These are phyloP conservation scores for Neria commutata DNA, from an alignment of 2,888 invertebrate genomes.

Conservation along the genomic window DNA sequence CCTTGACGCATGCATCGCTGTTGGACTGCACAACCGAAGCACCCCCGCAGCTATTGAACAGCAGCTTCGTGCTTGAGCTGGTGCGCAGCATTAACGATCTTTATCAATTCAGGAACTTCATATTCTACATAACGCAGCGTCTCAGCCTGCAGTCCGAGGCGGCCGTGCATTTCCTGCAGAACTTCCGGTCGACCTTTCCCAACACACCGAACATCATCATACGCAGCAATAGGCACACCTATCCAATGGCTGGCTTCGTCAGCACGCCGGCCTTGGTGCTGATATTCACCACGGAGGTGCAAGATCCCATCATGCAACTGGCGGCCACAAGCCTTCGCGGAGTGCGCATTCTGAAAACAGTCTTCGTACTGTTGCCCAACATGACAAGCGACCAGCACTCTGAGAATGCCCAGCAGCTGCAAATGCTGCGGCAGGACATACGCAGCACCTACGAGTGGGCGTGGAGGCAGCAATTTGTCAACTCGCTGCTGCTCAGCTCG, in stretches of 20 bases:
- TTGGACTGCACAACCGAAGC: slow-evolving; percentile 3
- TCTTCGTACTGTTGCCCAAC: slow-evolving; percentile 44
- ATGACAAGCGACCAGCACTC: slow-evolving; percentile 21
- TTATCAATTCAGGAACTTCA: slow-evolving; percentile 43
- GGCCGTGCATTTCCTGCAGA: slow-evolving; percentile 33
- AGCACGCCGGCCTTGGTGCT: slow-evolving; percentile 45
- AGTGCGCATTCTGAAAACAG: slow-evolving; percentile 43
- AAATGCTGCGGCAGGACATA: slow-evolving; percentile 21
- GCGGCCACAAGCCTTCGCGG: slow-evolving; percentile 37
- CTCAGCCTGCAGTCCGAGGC: slow-evolving; percentile 31
- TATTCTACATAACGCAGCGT: slow-evolving; percentile 47
- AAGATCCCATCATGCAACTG: slow-evolving; percentile 48
- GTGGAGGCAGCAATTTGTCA: slow-evolving; percentile 46
- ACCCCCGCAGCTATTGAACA: slow-evolving; percentile 31
- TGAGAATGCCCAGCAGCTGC: slow-evolving; percentile 19
- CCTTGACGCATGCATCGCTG: not conserved
- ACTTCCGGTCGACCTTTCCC: slow-evolving; percentile 39
- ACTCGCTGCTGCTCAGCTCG: slow-evolving; percentile 42
- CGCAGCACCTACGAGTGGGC: slow-evolving; percentile 37
- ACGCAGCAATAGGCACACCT: slow-evolving; percentile 13
- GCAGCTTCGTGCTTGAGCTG: slow-evolving; percentile 36
- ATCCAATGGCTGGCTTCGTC: slow-evolving; percentile 36
- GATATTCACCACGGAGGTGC: slow-evolving; percentile 40
- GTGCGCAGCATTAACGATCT: slow-evolving; percentile 33
- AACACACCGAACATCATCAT: slow-evolving; percentile 37